Evolutionary conservation across 1,140 invertebrate genomes (phyloP).

Genomic region (Artemia franciscana): DNA sequence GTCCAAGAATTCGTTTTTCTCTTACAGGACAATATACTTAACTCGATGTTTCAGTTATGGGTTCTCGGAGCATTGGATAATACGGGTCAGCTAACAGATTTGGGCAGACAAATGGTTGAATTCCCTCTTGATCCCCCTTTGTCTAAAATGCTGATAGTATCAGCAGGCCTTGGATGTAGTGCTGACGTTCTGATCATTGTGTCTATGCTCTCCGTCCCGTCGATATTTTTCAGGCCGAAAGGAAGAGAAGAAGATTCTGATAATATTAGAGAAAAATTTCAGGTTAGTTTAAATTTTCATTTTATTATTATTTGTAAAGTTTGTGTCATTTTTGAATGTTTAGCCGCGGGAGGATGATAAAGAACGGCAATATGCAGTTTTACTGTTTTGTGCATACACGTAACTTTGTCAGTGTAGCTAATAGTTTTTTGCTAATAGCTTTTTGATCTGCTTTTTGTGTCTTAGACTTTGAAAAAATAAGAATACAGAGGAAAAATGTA

Average conservation of each 20-base stretch:
- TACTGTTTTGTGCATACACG: no score
- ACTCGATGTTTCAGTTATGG: constrained; percentile 98
- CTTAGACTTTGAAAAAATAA: no score
- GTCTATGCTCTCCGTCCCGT: constrained; percentile 96
- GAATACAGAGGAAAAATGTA: no score
- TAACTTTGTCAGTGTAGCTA: no score
- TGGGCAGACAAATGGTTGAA: constrained; percentile 94
- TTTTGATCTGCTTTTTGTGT: no score
- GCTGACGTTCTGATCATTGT: constrained; percentile 82
- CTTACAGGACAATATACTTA: constrained; percentile 97
- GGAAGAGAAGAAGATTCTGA: constrained; percentile 96
- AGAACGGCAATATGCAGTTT: no score
- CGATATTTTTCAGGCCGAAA: constrained; percentile 95
- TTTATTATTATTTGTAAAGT: no score
- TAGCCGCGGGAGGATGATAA: no score
- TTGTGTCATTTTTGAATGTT: no score
- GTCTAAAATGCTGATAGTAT: constrained; percentile 95
- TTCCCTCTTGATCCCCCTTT: constrained; percentile 95
- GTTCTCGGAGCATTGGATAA: constrained; percentile 92
- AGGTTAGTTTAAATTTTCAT: constrained; percentile 26
- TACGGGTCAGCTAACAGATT: constrained; percentile 63
- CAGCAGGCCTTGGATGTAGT: constrained; percentile 63
- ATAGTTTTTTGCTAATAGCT: no score
- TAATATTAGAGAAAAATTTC: constrained; percentile 86
- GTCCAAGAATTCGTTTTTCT: no score